Evolutionary conservation across 2,888 invertebrate genomes (phyloP).

Genomic region (Frankliniella fusca): DNA sequence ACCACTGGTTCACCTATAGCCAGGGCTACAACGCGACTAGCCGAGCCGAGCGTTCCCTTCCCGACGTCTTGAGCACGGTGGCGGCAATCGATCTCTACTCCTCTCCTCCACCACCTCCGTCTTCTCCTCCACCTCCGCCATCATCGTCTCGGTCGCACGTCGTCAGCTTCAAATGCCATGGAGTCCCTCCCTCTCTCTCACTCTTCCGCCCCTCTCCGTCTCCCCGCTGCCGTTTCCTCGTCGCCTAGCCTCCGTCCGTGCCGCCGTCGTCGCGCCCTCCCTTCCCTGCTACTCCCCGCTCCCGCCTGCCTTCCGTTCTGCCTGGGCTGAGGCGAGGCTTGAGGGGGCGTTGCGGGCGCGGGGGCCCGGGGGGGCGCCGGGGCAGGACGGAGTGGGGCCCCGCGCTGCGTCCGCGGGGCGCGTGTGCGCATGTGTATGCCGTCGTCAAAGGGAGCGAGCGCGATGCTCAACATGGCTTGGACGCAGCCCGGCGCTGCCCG

Average conservation of each 20-base stretch:
- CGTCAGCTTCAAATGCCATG: conserved; percentile 6
- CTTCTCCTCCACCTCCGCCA: not conserved
- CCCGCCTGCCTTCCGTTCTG: conserved; percentile 10
- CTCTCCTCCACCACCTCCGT: not conserved
- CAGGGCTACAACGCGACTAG: too few species aligned
- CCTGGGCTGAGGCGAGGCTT: conserved; percentile 1
- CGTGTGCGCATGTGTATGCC: too few species aligned
- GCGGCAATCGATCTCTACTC: not conserved
- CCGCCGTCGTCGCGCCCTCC: not conserved
- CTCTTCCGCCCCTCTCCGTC: not conserved
- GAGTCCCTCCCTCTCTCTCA: not conserved
- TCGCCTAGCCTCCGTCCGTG: not conserved
- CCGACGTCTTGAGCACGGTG: not conserved
- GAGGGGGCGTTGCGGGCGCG: conserved; percentile 5
- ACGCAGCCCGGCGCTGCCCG: not conserved
- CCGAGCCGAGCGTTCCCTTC: not conserved
- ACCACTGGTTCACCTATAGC: too few species aligned
- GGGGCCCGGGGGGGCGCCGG: not conserved
- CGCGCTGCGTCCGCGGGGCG: not conserved
- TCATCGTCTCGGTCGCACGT: conserved; percentile 19
- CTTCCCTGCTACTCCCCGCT: not conserved
- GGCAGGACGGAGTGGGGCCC: not conserved
- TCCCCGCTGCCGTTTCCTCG: not conserved
- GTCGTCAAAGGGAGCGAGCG: too few species aligned
- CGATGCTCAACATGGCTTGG: too few species aligned